Evolutionary conservation across 64 coral and sea anemone species (phyloP).

Genomic region (Catalaphyllia jardinei): DNA sequence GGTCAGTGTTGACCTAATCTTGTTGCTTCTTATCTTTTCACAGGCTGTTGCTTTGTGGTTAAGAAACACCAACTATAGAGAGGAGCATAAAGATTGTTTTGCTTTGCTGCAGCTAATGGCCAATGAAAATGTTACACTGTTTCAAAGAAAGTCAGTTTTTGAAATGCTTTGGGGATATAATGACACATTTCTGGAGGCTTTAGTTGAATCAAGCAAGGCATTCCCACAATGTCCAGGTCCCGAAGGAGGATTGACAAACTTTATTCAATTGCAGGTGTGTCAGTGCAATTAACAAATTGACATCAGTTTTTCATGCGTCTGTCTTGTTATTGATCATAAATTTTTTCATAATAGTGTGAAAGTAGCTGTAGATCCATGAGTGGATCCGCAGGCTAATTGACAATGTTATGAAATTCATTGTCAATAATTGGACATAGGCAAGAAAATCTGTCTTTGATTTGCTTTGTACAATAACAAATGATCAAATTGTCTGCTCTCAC

Average conservation of each 20-base stretch:
- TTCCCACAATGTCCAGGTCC: constrained; percentile 20
- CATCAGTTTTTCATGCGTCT: too few relatives aligned
- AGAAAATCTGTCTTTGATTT: too few relatives aligned
- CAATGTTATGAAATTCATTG: too few relatives aligned
- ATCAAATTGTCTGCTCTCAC: too few relatives aligned
- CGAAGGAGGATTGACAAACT: constrained; percentile 73
- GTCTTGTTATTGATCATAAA: too few relatives aligned
- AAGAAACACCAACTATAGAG: constrained; percentile 30
- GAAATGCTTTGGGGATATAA: constrained; percentile 86
- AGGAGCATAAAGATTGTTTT: neutral
- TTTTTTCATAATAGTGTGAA: too few relatives aligned
- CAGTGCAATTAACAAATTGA: too few relatives aligned
- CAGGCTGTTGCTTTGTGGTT: constrained; percentile 45
- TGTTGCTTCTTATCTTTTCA: neutral
- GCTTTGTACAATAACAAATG: too few relatives aligned
- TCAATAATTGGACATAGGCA: too few relatives aligned
- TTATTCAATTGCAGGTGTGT: constrained; percentile 79
- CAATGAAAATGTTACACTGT: neutral
- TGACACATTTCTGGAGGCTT: constrained; percentile 44
- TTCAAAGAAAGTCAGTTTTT: constrained; percentile 66
- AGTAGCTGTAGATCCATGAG: too few relatives aligned
- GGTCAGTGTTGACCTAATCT: too few relatives aligned
- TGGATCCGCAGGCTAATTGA: too few relatives aligned
- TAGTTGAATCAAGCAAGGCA: neutral
- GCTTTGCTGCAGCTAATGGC: neutral